Evolutionary conservation across 2,888 invertebrate genomes (phyloP).

Genomic region (Trichopria drosophilae): DNA sequence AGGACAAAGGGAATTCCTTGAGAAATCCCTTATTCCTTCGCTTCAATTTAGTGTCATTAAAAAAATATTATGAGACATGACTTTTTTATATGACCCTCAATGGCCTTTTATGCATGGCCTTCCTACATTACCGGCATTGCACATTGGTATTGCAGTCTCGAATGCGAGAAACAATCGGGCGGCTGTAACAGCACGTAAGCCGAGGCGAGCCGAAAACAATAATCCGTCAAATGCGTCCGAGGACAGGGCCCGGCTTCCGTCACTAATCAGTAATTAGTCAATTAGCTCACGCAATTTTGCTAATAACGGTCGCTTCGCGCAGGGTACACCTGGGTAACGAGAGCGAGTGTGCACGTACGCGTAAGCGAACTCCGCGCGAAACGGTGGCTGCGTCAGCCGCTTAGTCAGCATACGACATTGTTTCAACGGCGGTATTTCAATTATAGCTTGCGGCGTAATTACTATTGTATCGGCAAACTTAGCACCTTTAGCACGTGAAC

Average conservation of each 20-base stretch:
- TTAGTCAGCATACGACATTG: constrained; percentile 31
- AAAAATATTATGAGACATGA: no score
- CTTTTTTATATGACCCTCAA: no score
- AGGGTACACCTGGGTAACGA: constrained; percentile 29
- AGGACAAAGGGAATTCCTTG: no score
- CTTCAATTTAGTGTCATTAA: no score
- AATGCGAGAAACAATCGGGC: no score
- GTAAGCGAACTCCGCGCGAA: neutral
- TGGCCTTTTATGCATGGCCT: no score
- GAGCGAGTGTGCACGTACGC: neutral
- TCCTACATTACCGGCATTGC: no score
- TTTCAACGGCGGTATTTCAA: constrained; percentile 40
- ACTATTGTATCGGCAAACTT: constrained; percentile 44
- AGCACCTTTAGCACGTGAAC: constrained; percentile 34
- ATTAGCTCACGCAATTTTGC: constrained; percentile 52
- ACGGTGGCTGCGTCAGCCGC: constrained; percentile 24
- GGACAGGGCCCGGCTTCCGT: constrained; percentile 36
- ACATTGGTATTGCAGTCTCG: no score
- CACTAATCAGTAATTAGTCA: constrained; percentile 53
- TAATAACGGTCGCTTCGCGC: constrained; percentile 45
- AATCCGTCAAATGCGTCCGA: constrained; percentile 46
- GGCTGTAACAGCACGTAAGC: neutral
- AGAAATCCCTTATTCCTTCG: no score
- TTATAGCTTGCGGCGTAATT: constrained; percentile 45
- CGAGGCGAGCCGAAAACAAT: constrained; percentile 40